Percentiles rank a stretch among this genome's conserved stretches.
Evolutionary conservation across 2,888 invertebrate genomes (phyloP).

Genomic region (Cephus rjabovi): DNA sequence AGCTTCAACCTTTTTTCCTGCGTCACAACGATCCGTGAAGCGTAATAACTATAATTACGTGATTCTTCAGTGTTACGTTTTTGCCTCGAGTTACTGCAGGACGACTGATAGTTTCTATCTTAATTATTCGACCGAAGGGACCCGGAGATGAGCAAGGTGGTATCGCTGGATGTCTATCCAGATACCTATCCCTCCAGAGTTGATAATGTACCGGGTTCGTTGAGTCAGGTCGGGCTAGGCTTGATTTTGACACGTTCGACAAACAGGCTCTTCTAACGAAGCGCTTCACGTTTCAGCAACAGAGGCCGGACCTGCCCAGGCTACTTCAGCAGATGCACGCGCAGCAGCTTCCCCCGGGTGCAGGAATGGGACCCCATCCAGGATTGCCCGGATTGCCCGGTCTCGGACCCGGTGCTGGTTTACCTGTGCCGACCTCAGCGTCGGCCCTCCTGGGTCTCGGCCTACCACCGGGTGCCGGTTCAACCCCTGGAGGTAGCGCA

Average conservation of each 20-base stretch:
- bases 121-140: too few relatives aligned
- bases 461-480: constrained; percentile 65
- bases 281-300: constrained; percentile 75
- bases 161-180: too few relatives aligned
- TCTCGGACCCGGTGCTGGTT: constrained; percentile 64
- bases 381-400: constrained; percentile 72
- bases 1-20: too few relatives aligned
- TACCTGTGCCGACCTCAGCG: constrained; percentile 66
- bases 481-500: constrained; percentile 75
- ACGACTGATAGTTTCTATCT: too few relatives aligned
- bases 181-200: too few relatives aligned
- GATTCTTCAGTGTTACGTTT: too few relatives aligned
- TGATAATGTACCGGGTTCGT: too few relatives aligned
- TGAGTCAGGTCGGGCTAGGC: too few relatives aligned
- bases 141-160: too few relatives aligned
- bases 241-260: constrained; percentile 47
- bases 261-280: constrained; percentile 59
- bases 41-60: too few relatives aligned
- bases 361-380: constrained; percentile 79
- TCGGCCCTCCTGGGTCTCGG: constrained; percentile 68
- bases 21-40: too few relatives aligned
- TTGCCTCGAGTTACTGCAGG: too few relatives aligned
- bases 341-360: constrained; percentile 79
- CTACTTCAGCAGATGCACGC: constrained; percentile 94
- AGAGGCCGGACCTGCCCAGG: constrained; percentile 85